phyloP scores from a whole-genome alignment of 30 jellyfish, hydroid and myxozoan genomes.

The Hydra vulgaris region DNA sequence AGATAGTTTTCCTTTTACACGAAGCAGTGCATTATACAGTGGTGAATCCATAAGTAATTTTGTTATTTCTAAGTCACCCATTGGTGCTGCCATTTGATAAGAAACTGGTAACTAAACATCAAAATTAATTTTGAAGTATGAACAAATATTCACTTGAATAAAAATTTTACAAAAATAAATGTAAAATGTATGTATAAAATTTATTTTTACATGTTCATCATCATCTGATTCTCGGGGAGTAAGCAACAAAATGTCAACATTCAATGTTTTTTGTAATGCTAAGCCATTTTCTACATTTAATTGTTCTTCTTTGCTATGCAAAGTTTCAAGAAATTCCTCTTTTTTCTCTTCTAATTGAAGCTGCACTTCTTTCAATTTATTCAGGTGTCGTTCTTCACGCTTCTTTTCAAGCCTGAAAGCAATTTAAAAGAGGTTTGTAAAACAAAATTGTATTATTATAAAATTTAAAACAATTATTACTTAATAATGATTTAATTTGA shows the following conservation, averaged over 20 bases:
- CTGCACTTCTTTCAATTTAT: slow-evolving; percentile 63
- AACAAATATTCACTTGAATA: no score
- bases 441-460: no score
- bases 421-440: no score
- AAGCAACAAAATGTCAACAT: neutral
- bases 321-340: slow-evolving; percentile 59
- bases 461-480: no score
- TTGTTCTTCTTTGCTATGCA: slow-evolving; percentile 38
- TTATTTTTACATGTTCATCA: neutral
- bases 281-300: neutral
- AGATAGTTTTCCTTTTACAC: neutral
- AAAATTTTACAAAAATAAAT: no score
- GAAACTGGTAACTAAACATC: slow-evolving; percentile 55
- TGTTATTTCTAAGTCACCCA: slow-evolving; percentile 61
- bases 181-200: no score
- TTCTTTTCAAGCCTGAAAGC: slow-evolving; percentile 48
- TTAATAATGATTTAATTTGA: no score
- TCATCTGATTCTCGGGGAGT: neutral
- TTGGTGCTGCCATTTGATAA: slow-evolving; percentile 76
- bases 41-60: slow-evolving; percentile 79
- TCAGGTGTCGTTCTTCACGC: slow-evolving; percentile 60
- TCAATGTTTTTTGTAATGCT: neutral
- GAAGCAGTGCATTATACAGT: slow-evolving; percentile 19
- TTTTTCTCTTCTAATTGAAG: slow-evolving; percentile 47
- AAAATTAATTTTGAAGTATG: neutral